Evolutionary conservation across 1,140 invertebrate species (phyloP).

Genomic region (Drosophila kanapiae): DNA sequence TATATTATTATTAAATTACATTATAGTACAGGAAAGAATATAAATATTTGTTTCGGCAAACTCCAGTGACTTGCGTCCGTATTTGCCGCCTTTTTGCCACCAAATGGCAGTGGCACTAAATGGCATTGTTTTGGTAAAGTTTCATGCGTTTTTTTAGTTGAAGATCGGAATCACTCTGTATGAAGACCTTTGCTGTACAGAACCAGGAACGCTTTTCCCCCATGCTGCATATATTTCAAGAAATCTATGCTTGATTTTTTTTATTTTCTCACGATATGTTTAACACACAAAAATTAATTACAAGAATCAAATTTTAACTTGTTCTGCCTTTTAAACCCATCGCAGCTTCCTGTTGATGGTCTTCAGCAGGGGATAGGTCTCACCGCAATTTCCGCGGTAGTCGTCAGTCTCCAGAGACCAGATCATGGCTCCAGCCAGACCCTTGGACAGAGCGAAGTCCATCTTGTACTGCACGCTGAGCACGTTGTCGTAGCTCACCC

Average conservation of each 20-base stretch:
- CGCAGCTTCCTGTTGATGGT: conserved; percentile 82
- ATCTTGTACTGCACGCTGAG: conserved; percentile 83
- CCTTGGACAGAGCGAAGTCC: conserved; percentile 80
- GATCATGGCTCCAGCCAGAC: conserved; percentile 91
- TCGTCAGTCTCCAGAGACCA: conserved; percentile 93
- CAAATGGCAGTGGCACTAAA: too few species aligned
- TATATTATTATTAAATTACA: too few species aligned
- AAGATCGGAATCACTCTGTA: too few species aligned
- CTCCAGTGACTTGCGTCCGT: too few species aligned
- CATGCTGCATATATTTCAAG: background rate
- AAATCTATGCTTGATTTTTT: background rate
- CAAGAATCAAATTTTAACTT: background rate
- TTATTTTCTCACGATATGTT: background rate
- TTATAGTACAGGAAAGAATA: too few species aligned
- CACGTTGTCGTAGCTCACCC: conserved; percentile 85
- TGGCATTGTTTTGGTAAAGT: too few species aligned
- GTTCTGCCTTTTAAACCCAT: conserved; percentile 27
- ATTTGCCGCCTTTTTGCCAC: too few species aligned
- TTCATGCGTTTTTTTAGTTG: too few species aligned
- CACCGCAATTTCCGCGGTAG: conserved; percentile 89
- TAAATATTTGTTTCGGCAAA: too few species aligned
- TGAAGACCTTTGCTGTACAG: too few species aligned
- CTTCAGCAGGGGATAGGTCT: conserved; percentile 86
- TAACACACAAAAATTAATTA: background rate
- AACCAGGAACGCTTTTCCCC: background rate